Conservation (phyloP, 2,888 invertebrate species). For the Trichogramma dendrolimi region DNA sequence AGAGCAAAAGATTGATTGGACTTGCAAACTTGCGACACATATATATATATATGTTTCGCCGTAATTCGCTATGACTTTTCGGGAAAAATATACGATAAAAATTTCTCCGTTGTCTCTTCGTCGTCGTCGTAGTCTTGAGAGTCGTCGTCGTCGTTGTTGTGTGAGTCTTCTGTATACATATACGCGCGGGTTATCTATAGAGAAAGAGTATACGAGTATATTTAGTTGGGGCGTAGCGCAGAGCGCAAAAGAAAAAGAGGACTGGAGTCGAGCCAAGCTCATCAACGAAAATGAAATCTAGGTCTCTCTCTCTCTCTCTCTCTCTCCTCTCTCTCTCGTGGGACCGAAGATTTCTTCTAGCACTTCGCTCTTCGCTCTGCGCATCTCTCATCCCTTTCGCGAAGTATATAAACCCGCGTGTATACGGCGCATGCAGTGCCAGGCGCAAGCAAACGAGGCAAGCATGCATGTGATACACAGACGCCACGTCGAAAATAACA, state of each 20-base stretch:
- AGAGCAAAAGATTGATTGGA: neutral
- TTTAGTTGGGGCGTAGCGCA: constrained; percentile 42
- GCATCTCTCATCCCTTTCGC: no score
- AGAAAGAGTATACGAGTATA: constrained; percentile 44
- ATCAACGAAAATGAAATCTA: constrained; percentile 53
- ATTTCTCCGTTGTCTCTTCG: no score
- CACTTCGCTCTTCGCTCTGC: no score
- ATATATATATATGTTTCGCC: constrained; percentile 3
- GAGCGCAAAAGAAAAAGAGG: constrained; percentile 1
- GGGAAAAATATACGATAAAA: no score
- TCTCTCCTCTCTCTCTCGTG: constrained; percentile 32
- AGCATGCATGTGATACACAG: no score
- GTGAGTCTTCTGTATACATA: no score
- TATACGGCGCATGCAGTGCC: no score
- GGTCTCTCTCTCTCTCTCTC: constrained; percentile 39
- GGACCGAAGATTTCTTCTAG: neutral
- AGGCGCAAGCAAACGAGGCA: no score
- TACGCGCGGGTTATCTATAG: constrained; percentile 9
- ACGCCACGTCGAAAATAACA: no score
- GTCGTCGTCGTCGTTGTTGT: no score
- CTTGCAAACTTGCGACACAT: no score
- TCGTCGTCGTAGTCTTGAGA: constrained; percentile 16
- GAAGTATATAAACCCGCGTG: no score
- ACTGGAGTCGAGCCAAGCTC: constrained; percentile 50
- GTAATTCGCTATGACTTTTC: constrained; percentile 28